Base-by-base conservation (phyloP, 2,888 invertebrate genomes). In the Dromius quadrimaculatus region DNA sequence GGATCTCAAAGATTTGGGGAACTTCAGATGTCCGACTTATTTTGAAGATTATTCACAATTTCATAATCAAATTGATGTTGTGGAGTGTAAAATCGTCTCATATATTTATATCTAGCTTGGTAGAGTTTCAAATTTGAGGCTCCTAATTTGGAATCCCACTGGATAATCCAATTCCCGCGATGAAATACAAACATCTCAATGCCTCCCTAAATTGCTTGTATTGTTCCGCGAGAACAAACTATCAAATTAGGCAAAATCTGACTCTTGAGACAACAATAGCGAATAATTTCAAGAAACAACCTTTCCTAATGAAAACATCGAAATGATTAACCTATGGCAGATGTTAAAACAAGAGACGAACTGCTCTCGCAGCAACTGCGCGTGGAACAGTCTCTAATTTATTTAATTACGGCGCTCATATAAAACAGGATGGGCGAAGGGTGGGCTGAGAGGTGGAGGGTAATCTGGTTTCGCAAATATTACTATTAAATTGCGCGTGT, bases 401-500 rank as follows among this genome's bases (percentile, higher is more conserved):
- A 64, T 64, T 64, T 64, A 64, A 64, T 64, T 64, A 64, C 64
- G 64, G 50, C 64, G 64, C 50, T 64, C 64, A 64, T 64, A 64
- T 64, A 64, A 64, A 64, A 47, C 50, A 45, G 54, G 38, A 13
- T n/a, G 22, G 66, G 28, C 34, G 54, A 34, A 36, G 36, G 20
- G 32, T n/a, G 47, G 23, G 11, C 13, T 5, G 6, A 17, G 47
- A 15, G 65, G 5, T 20, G 15, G 6, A 5, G 54, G 38, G 66
- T 66, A 66, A 66, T 66, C 66, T 57, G 28, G 64, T 41, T 66
- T 57, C 66, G 17, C 66, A 66, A 66, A 66, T 66, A 66, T 74
- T 68, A 69, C 74, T 72, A 73, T 71, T 74, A 74, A 74, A 74
- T 73, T 74, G 71, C 73, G 71, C 73, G 71, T 73, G 64, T 71